phyloP scores from a whole-genome alignment of 2,797 vertebrate genomes.

The Acipenser transmontanus region DNA sequence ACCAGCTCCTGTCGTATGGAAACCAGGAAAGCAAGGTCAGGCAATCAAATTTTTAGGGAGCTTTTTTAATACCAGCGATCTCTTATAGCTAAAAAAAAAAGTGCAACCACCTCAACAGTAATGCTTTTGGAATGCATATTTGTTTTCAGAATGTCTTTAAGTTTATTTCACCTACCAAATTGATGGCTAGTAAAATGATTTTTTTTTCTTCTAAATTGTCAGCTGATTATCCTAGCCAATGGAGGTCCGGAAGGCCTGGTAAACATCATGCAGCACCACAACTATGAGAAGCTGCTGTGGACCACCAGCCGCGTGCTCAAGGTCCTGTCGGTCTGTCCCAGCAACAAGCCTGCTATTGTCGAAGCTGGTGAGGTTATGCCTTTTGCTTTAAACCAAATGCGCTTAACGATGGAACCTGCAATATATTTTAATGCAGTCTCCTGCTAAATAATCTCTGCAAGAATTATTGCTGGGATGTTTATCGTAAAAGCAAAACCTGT shows the following conservation, averaged over 20 bases:
- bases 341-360: constrained; percentile 94
- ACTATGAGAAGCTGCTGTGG: constrained; percentile 95
- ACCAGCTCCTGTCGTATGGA: constrained; percentile 88
- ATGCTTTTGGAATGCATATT: too few species aligned
- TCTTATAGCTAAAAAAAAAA: neutral
- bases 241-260: constrained; percentile 88
- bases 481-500: too few species aligned
- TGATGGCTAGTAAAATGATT: too few species aligned
- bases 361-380: constrained; percentile 77
- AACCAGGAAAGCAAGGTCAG: constrained; percentile 98
- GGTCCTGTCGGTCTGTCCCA: constrained; percentile 95
- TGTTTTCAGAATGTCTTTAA: too few species aligned
- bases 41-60: too few species aligned
- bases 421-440: too few species aligned
- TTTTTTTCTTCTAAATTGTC: neutral
- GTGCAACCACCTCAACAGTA: too few species aligned
- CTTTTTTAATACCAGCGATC: neutral
- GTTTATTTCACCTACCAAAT: too few species aligned
- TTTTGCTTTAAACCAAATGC: too few species aligned
- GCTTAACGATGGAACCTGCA: too few species aligned
- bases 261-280: constrained; percentile 91
- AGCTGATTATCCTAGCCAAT: constrained; percentile 94
- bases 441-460: too few species aligned
- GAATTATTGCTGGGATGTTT: too few species aligned
- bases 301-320: constrained; percentile 97